phyloP scores from a whole-genome alignment of 2,888 invertebrate genomes.

The Cerceris rybyensis region DNA sequence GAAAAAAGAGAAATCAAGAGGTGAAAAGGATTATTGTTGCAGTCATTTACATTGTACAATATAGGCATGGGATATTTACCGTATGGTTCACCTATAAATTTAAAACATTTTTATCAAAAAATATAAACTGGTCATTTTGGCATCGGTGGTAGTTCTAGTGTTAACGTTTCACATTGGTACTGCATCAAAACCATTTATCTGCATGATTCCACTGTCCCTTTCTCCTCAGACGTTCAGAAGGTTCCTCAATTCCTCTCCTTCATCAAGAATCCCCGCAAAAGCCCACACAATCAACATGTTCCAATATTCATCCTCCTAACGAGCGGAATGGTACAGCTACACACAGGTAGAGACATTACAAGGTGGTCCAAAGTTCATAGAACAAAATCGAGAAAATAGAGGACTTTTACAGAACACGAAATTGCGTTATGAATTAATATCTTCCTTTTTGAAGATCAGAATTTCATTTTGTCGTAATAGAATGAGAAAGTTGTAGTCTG shows the following conservation, averaged over 20 bases:
- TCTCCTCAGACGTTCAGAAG: constrained; percentile 35
- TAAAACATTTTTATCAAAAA: too few species aligned
- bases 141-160: too few species aligned
- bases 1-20: too few species aligned
- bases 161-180: too few species aligned
- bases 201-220: neutral
- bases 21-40: too few species aligned
- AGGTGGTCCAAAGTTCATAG: neutral
- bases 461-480: neutral
- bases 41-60: too few species aligned
- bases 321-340: constrained; percentile 5
- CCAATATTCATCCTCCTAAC: constrained; percentile 14
- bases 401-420: neutral
- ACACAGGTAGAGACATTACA: constrained; percentile 43
- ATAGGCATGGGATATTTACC: too few species aligned
- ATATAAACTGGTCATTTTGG: too few species aligned
- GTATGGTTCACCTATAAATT: too few species aligned
- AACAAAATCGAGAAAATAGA: neutral
- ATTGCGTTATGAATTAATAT: neutral
- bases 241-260: neutral
- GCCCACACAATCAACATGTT: neutral
- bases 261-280: constrained; percentile 13
- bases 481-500: too few species aligned
- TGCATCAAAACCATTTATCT: neutral
- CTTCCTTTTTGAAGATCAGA: neutral